Evolutionary conservation across 1,140 invertebrate genomes (phyloP), one percentile per base, ranked within the genome.

Genomic region (Heliconius eleuchia): DNA sequence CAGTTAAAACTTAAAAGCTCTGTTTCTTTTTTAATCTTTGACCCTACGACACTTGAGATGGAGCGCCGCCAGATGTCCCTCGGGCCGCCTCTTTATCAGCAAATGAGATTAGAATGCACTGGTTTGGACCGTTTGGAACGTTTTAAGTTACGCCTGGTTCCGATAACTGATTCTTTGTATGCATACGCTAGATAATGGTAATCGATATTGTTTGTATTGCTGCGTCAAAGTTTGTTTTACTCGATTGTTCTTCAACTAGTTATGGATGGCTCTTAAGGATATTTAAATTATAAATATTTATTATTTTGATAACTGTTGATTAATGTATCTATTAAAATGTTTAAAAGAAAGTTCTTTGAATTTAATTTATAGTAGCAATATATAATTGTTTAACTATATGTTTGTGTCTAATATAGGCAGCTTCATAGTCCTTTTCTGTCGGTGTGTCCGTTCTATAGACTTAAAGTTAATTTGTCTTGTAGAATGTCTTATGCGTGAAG

Each of bases 91-190:
- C 72, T 82, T 85, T 83, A 85, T 85, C 84, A 79, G 80, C 30
- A 66, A 57, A 79, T 77, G 77, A 80, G 80, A 85, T 83, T 82
- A 80, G 71, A 85, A 80, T 80, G 82, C 82, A 82, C 76, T 81
- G 82, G 80, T 82, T 83, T 79, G 71, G 78, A 50, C 73, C 76
- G 84, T 82, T 83, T 79, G 71, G 78, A 39, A 66, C 78, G 84
- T 82, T 85, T 85, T 73, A 80, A 85, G 84, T 85, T 83, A 85
- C 84, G 55, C 60, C 73, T 73, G 78, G 66, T 57, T 73, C 80
- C 82, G 80, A 83, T 83, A 83, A 85, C 78, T 50, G 66, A 80
- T 73, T 81, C 81, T 73, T 81, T 83, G 83, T 83, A 79, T 81
- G 80, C 73, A 75, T 66, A 79, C 52, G 71, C 19, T n/a, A 82